Percentiles rank a stretch among this genome's conserved stretches.
phyloP scores from a whole-genome alignment of 2,113 vertebrate genomes.

The Furnarius figulus region DNA sequence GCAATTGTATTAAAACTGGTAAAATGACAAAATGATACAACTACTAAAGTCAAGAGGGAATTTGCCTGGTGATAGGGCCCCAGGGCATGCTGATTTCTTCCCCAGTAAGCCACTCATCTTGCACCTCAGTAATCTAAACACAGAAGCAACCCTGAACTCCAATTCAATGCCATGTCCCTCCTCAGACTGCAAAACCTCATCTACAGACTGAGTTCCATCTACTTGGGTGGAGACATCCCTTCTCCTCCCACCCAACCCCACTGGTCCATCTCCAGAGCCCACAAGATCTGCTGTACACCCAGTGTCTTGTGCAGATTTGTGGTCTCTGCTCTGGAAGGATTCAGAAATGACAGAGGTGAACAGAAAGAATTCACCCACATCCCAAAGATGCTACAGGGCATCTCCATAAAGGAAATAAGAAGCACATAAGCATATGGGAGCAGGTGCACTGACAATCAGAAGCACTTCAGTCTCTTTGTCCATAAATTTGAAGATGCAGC shows the following conservation, averaged over 20 bases:
- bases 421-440: background rate
- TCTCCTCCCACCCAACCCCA: background rate
- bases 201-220: background rate
- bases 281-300: background rate
- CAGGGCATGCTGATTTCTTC: background rate
- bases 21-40: background rate
- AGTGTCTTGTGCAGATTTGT: background rate
- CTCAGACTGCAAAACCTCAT: background rate
- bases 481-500: background rate
- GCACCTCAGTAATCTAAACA: background rate
- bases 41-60: background rate
- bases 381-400: background rate
- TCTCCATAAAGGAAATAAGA: background rate
- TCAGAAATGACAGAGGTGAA: background rate
- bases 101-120: background rate
- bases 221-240: background rate
- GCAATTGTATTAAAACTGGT: background rate
- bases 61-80: background rate
- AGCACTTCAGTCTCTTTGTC: background rate
- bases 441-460: background rate
- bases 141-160: background rate
- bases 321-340: background rate
- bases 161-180: rapidly evolving
- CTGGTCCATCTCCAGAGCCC: background rate
- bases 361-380: background rate